Percentiles rank a stretch among this genome's conserved stretches.
These are phyloP conservation scores for Pterois miles DNA, from an alignment of 2,797 vertebrate species.

Conservation along the genomic window DNA sequence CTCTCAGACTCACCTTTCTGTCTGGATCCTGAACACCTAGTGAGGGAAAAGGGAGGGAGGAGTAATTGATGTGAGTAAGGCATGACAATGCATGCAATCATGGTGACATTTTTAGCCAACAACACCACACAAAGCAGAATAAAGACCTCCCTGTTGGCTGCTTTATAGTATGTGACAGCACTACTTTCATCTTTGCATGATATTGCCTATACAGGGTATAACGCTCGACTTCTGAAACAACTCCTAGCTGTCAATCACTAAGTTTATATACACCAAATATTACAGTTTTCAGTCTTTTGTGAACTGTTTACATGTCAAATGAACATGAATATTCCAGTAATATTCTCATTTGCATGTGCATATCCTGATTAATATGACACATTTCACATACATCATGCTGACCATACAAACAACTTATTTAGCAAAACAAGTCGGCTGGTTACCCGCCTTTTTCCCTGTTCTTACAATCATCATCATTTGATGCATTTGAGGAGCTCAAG, in stretches of 20 bases:
- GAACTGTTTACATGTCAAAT: too few species aligned
- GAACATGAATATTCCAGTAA: too few species aligned
- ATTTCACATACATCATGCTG: too few species aligned
- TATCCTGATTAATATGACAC: too few species aligned
- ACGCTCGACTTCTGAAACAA: conserved; percentile 29
- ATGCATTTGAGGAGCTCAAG: too few species aligned
- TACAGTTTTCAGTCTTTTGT: too few species aligned
- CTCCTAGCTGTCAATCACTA: background rate
- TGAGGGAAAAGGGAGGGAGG: background rate
- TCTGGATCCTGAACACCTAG: conserved; percentile 1
- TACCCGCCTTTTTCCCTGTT: too few species aligned
- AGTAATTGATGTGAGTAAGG: conserved; percentile 30
- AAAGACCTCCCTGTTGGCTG: conserved; percentile 21
- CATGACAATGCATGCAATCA: conserved; percentile 42
- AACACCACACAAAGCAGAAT: conserved; percentile 14
- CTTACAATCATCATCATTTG: too few species aligned
- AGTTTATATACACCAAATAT: too few species aligned
- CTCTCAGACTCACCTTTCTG: background rate
- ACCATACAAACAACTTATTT: too few species aligned
- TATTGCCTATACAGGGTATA: conserved; percentile 4
- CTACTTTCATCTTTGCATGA: conserved; percentile 19
- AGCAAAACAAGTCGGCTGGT: too few species aligned
- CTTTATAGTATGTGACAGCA: conserved; percentile 41
- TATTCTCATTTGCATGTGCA: too few species aligned
- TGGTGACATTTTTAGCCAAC: conserved; percentile 13